A percentile compares a stretch with the other conserved stretches of the same genome.
phyloP scores from a whole-genome alignment of 2,888 invertebrate genomes.

The Idaea biselata region DNA sequence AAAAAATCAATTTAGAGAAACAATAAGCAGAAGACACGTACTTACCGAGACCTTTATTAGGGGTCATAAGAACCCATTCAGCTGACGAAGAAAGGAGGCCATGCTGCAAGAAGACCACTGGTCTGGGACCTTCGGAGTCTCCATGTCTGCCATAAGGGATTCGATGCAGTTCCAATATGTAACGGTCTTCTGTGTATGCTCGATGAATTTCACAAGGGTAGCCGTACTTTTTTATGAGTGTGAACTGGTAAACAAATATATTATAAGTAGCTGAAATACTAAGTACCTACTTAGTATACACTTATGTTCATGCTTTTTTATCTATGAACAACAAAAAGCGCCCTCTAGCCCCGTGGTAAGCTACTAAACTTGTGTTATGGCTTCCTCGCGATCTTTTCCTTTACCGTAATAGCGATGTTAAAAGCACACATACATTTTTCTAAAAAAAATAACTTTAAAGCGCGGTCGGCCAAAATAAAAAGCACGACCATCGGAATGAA shows the following conservation, averaged over 20 bases:
- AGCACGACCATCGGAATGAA: too few species aligned
- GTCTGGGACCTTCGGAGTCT: conserved; percentile 35
- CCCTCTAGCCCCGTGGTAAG: too few species aligned
- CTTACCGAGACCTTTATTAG: conserved; percentile 80
- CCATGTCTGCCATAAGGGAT: conserved; percentile 82
- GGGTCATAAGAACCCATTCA: conserved; percentile 88
- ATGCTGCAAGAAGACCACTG: conserved; percentile 88
- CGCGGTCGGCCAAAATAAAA: too few species aligned
- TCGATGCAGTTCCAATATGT: conserved; percentile 89
- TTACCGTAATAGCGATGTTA: too few species aligned
- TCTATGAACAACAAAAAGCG: too few species aligned
- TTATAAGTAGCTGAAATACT: neutral
- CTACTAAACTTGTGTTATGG: too few species aligned
- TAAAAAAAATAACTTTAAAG: too few species aligned
- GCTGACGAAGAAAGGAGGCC: conserved; percentile 89
- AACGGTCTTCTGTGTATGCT: conserved; percentile 89
- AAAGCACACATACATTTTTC: too few species aligned
- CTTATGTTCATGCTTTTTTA: too few species aligned
- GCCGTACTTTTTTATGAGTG: conserved; percentile 76
- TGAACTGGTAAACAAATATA: conserved; percentile 44
- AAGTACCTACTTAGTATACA: neutral
- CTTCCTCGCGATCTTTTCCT: too few species aligned
- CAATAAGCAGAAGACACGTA: too few species aligned
- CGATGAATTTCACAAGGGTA: conserved; percentile 87
- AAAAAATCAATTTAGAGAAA: too few species aligned